Base-by-base conservation (phyloP, 2,797 vertebrate species). In the Pipistrellus nathusii region DNA sequence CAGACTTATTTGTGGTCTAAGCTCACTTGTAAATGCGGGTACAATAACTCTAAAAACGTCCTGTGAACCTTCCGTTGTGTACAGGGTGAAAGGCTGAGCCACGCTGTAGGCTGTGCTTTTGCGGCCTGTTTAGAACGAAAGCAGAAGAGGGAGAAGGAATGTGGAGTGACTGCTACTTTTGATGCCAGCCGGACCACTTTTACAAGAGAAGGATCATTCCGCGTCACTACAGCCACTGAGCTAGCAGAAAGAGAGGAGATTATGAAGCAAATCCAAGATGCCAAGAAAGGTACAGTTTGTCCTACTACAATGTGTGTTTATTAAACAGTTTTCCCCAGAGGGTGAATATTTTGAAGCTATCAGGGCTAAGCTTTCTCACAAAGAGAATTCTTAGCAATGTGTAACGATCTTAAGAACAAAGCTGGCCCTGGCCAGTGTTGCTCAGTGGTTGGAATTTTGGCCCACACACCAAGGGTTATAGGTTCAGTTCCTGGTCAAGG, bases 101-200 rank as follows among this genome's bases (percentile, higher is more conserved):
- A 99, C 1, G 99, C 99, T 7, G 99, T 99, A 85, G 99, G 99
- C 89, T 99, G 99, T 94, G 99, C 99, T 0, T 99, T 99, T 71
- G 99, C 99, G 2, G 99, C 99, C 1, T 99, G 99, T 97, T 98
- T 99, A 98, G 99, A 99, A 97, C 98, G 99, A 51, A 99, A 99
- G 96, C 99, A 99, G 98, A 99, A 99, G 96, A 98, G 99, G 51
- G 99, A 99, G 98, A 99, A 99, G 98, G 99, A 99, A 98, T 99
- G 99, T 38, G 99, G 99, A 38, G 99, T 99, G 97, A 99, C 99
- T 13, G 99, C 99, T 84, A 99, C 99, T 92, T 99, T 99, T 66
- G 99, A 99, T 94, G 99, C 99, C 97, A 99, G 99, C 98, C 98
- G 99, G 97, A 99, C 99, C 97, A 99, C 99, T 32, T 99, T 99